phyloP scores from a whole-genome alignment of 2,797 vertebrate species.

The Pristis pectinata region DNA sequence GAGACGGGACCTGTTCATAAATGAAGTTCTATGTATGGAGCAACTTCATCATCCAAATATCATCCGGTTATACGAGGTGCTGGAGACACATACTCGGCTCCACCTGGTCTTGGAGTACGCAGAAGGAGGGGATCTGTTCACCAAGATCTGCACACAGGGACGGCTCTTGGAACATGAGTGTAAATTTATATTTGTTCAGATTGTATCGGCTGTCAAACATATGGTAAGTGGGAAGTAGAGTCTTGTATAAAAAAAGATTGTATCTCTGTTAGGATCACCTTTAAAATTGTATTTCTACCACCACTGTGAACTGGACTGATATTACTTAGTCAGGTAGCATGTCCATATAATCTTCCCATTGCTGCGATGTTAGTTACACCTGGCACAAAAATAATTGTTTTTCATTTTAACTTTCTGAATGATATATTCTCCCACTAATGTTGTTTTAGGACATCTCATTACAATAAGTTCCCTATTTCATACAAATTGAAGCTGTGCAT shows the following conservation, averaged over 20 bases:
- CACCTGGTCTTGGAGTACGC: constrained; percentile 67
- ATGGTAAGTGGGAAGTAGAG: constrained; percentile 53
- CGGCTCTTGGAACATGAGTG: constrained; percentile 59
- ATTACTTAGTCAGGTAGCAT: background rate
- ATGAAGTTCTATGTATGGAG: constrained; percentile 64
- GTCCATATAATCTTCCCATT: background rate
- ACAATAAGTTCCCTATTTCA: background rate
- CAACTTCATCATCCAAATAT: constrained; percentile 63
- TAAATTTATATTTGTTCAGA: constrained; percentile 60
- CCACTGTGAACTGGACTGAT: background rate
- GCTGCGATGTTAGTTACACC: background rate
- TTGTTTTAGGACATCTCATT: background rate
- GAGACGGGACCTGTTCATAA: constrained; percentile 47
- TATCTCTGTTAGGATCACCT: background rate
- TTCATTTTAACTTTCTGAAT: background rate
- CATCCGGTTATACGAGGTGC: constrained; percentile 62
- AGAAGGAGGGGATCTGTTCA: constrained; percentile 60
- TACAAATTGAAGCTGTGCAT: background rate
- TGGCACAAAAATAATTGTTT: background rate
- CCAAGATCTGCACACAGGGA: constrained; percentile 57
- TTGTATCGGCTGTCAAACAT: constrained; percentile 60
- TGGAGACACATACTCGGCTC: constrained; percentile 57
- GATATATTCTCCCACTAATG: background rate
- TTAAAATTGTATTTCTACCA: background rate
- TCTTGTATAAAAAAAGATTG: background rate